Conservation (phyloP, 2,797 vertebrate genomes). For the Lepus townsendii region DNA sequence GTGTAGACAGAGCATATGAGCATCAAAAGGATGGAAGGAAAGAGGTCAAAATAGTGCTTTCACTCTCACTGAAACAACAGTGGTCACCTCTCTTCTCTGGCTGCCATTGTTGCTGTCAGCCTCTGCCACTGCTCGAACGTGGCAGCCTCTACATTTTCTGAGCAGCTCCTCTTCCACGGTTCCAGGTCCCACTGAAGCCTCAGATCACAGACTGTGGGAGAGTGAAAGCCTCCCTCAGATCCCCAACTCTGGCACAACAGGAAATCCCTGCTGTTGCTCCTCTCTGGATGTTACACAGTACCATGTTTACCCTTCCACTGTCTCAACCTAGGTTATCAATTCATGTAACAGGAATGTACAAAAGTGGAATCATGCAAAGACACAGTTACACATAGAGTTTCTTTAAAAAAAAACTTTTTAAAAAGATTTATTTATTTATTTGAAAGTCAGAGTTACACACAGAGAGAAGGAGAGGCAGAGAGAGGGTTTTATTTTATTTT, state of each 20-base stretch:
- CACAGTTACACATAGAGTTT: background rate
- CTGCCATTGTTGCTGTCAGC: background rate
- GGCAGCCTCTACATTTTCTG: background rate
- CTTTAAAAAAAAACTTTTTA: background rate
- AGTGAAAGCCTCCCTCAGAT: background rate
- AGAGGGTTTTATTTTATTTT: no score
- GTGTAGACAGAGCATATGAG: rapidly evolving
- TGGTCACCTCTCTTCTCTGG: background rate
- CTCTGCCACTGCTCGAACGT: background rate
- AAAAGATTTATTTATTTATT: no score
- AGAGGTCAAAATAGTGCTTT: background rate
- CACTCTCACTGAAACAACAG: background rate
- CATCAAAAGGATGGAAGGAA: background rate
- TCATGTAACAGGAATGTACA: background rate
- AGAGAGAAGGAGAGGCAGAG: no score
- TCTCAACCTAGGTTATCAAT: background rate
- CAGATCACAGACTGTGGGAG: background rate
- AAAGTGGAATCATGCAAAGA: background rate
- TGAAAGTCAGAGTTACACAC: no score
- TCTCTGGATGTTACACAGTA: background rate
- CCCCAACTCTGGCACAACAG: background rate
- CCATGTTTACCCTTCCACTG: background rate
- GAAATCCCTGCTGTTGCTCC: background rate
- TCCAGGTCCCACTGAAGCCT: background rate
- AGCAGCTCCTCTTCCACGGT: background rate